These are phyloP conservation scores for Crossocerus cetratus DNA, from an alignment of 2,888 invertebrate species.

Conservation along the genomic window DNA sequence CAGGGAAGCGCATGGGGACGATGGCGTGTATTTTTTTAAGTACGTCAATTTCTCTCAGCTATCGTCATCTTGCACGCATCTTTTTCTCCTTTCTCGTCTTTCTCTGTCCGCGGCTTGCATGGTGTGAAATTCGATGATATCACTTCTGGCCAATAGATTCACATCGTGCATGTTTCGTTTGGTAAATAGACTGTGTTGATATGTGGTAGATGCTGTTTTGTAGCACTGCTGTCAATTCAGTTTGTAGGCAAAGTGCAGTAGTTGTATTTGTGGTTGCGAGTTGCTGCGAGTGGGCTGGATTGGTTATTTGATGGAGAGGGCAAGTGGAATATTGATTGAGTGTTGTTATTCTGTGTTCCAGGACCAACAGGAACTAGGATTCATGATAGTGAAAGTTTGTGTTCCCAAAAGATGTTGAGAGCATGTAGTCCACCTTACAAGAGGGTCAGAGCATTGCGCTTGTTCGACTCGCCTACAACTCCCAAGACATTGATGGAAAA, in stretches of 20 bases:
- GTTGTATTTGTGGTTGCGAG: too few species aligned
- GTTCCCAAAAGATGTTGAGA: slow-evolving; percentile 65
- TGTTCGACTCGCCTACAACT: slow-evolving; percentile 91
- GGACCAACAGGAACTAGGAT: slow-evolving; percentile 65
- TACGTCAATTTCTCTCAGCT: neutral
- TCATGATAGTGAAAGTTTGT: slow-evolving; percentile 62
- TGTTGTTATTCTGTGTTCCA: slow-evolving; percentile 36
- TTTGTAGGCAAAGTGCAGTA: too few species aligned
- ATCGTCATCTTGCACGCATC: neutral
- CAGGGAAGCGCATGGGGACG: neutral
- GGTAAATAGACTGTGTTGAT: neutral
- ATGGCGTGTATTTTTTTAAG: neutral
- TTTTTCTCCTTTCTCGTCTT: neutral
- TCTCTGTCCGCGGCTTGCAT: slow-evolving; percentile 19
- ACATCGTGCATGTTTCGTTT: neutral
- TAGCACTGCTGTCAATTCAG: neutral
- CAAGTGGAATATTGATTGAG: neutral
- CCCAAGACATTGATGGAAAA: slow-evolving; percentile 90
- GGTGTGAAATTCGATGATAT: slow-evolving; percentile 54
- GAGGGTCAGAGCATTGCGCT: slow-evolving; percentile 80
- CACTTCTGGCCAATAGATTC: slow-evolving; percentile 52
- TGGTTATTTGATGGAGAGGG: too few species aligned
- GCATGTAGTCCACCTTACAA: slow-evolving; percentile 81
- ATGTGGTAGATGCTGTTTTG: neutral
- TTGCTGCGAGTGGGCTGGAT: too few species aligned